Conservation (phyloP, 2,797 vertebrate genomes). For the Euthynnus affinis region DNA sequence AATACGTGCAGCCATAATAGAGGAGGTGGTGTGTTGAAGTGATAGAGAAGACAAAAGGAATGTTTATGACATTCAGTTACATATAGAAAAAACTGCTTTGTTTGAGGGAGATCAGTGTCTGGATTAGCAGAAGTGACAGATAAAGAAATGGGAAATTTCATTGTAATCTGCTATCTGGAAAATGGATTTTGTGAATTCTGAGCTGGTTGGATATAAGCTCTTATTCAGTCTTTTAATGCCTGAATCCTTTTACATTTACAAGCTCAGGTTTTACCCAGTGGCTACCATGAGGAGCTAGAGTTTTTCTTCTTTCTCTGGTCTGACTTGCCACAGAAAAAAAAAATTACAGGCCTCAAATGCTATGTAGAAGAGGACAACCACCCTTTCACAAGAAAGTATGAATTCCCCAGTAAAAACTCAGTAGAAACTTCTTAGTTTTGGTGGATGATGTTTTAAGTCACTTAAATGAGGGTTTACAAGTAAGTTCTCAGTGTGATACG, state of each 20-base stretch:
- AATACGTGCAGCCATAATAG: slow-evolving; percentile 51
- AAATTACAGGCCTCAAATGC: not conserved
- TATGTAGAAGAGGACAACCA: not conserved
- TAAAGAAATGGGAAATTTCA: slow-evolving; percentile 74
- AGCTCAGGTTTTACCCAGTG: slow-evolving; percentile 40
- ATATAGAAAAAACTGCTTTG: slow-evolving; percentile 67
- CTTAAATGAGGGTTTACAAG: no score
- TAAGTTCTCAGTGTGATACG: no score
- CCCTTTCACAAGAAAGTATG: not conserved
- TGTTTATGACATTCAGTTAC: slow-evolving; percentile 69
- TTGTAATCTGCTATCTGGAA: slow-evolving; percentile 63
- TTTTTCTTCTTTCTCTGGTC: not conserved
- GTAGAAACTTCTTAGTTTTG: no score
- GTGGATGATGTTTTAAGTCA: no score
- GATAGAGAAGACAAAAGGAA: slow-evolving; percentile 56
- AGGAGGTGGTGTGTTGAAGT: slow-evolving; percentile 55
- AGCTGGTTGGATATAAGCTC: slow-evolving; percentile 61
- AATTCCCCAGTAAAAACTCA: no score
- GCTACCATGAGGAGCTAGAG: slow-evolving; percentile 1
- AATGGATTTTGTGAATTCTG: slow-evolving; percentile 72
- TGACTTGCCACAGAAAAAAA: slow-evolving; percentile 2
- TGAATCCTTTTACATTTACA: slow-evolving; percentile 64
- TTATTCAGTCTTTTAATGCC: slow-evolving; percentile 55
- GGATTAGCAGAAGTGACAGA: slow-evolving; percentile 72
- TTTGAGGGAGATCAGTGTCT: slow-evolving; percentile 71